Evolutionary conservation across 2,113 vertebrate species (phyloP).

Genomic region (Rhinogobius similis): DNA sequence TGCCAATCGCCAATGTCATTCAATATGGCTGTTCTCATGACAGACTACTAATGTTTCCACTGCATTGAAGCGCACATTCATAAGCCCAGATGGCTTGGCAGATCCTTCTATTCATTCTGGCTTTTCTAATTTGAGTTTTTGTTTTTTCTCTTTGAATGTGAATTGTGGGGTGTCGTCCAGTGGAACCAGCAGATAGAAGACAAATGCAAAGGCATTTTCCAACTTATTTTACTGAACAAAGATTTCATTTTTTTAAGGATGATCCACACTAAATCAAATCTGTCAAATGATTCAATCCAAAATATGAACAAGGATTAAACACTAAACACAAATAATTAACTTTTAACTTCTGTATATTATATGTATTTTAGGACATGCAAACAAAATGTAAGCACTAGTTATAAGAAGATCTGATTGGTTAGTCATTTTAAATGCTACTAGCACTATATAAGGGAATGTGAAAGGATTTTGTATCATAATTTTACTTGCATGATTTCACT

Average conservation of each 20-base stretch:
- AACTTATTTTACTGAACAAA: neutral
- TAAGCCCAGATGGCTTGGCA: slow-evolving; percentile 61
- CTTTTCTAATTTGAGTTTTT: slow-evolving; percentile 27
- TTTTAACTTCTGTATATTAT: neutral
- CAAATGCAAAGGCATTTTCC: neutral
- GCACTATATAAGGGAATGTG: no score
- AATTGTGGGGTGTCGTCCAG: slow-evolving; percentile 25
- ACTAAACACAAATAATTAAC: neutral
- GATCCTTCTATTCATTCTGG: slow-evolving; percentile 40
- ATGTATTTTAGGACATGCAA: neutral
- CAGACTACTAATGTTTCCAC: slow-evolving; percentile 63
- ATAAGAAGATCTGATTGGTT: no score
- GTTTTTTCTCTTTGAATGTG: slow-evolving; percentile 14
- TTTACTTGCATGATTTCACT: no score
- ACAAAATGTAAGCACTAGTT: no score
- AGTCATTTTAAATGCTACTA: no score
- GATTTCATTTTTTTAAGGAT: neutral
- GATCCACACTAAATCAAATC: neutral
- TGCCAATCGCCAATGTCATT: slow-evolving; percentile 55
- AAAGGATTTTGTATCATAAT: no score
- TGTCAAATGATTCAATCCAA: neutral
- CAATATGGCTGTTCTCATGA: slow-evolving; percentile 66
- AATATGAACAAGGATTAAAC: neutral
- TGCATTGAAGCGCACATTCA: slow-evolving; percentile 54
- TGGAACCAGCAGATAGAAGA: slow-evolving; percentile 35